phyloP scores from a whole-genome alignment of 2,888 invertebrate species.

The Cylloceria caligata region DNA sequence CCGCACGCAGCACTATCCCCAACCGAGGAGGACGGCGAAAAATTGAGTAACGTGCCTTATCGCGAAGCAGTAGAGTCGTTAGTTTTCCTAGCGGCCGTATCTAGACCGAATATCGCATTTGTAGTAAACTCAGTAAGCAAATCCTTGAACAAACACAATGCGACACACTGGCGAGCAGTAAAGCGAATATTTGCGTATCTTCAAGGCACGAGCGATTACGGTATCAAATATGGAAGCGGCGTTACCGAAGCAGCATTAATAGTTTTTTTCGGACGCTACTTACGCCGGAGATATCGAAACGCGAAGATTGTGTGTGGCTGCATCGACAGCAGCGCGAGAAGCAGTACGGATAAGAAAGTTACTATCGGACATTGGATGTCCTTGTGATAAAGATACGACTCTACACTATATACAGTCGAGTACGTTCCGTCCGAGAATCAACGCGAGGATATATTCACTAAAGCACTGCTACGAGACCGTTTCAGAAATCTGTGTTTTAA shows the following conservation, averaged over 20 bases:
- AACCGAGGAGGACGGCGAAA: too few relatives aligned
- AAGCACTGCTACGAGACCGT: constrained; percentile 5
- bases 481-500: neutral
- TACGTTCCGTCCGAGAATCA: constrained; percentile 13
- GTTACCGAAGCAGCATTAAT: neutral
- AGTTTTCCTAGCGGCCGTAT: too few relatives aligned
- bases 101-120: too few relatives aligned
- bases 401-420: too few relatives aligned
- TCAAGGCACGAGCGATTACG: constrained; percentile 31
- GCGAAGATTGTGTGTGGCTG: constrained; percentile 16
- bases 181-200: constrained; percentile 34
- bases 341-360: constrained; percentile 22
- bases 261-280: constrained; percentile 32
- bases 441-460: constrained; percentile 32
- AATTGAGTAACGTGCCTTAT: too few relatives aligned
- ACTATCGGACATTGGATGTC: neutral
- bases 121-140: too few relatives aligned
- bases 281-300: too few relatives aligned
- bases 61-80: too few relatives aligned
- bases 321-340: constrained; percentile 21
- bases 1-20: too few relatives aligned
- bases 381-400: too few relatives aligned
- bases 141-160: constrained; percentile 16
- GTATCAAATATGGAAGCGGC: constrained; percentile 25
- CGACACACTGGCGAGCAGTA: too few relatives aligned